phyloP scores from a whole-genome alignment of 2,113 vertebrate species.

The Cavia porcellus region DNA sequence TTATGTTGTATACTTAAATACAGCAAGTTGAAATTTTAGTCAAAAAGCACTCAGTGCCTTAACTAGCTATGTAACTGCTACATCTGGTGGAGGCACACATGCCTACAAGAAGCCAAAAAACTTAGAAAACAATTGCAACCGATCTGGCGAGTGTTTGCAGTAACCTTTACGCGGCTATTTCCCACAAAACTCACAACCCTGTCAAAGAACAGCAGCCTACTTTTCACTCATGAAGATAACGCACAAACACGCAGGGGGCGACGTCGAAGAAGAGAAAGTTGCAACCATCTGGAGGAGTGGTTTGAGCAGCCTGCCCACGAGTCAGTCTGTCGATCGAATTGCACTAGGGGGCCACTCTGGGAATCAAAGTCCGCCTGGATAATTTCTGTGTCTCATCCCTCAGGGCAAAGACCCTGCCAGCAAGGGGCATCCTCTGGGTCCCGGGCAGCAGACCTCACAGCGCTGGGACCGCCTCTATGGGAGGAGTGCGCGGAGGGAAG shows the following conservation, averaged over 20 bases:
- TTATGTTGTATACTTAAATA: conserved; percentile 67
- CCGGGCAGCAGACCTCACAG: conserved; percentile 41
- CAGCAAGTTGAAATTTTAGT: conserved; percentile 84
- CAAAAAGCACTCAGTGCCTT: conserved; percentile 74
- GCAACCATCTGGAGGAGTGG: conserved; percentile 77
- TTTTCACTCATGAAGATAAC: conserved; percentile 8
- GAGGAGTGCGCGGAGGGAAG: conserved; percentile 78
- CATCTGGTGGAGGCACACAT: conserved; percentile 89
- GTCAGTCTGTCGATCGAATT: conserved; percentile 41
- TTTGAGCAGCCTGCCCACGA: conserved; percentile 65
- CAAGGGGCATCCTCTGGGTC: conserved; percentile 61
- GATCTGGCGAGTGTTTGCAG: conserved; percentile 86
- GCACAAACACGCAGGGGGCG: conserved; percentile 52
- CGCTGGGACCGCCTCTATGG: conserved; percentile 78
- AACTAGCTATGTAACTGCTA: conserved; percentile 88
- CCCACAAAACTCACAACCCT: conserved; percentile 88
- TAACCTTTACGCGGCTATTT: conserved; percentile 87
- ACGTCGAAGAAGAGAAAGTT: conserved; percentile 78
- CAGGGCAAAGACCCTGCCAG: conserved; percentile 82
- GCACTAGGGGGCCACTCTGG: conserved; percentile 53
- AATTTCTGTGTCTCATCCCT: conserved; percentile 58
- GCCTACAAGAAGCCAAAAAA: conserved; percentile 85
- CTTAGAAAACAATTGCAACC: conserved; percentile 88
- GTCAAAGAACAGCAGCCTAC: conserved; percentile 69
- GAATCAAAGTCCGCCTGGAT: conserved; percentile 60